phyloP scores from a whole-genome alignment of 2,797 vertebrate genomes.

The Alauda arvensis region DNA sequence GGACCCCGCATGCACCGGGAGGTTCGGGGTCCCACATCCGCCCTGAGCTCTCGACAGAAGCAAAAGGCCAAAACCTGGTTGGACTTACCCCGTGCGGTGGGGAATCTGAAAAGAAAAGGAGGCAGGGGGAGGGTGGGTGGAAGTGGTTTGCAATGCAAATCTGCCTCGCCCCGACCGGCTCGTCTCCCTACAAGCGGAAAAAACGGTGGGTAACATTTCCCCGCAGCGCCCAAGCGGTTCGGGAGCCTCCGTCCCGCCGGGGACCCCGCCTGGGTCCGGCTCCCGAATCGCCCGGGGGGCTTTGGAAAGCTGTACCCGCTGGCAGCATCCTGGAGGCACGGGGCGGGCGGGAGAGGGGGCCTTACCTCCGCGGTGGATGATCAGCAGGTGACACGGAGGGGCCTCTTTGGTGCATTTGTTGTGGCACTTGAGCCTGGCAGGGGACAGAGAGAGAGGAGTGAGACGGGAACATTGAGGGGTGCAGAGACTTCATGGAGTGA shows the following conservation, averaged over 20 bases:
- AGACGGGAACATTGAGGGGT: rapidly evolving
- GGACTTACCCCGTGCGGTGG: slow-evolving; percentile 63
- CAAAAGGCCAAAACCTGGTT: slow-evolving; percentile 51
- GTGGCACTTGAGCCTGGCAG: slow-evolving; percentile 96
- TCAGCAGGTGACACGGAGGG: slow-evolving; percentile 95
- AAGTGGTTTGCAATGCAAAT: slow-evolving; percentile 68
- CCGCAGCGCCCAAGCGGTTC: slow-evolving; percentile 23
- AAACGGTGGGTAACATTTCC: slow-evolving; percentile 54
- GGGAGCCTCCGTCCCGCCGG: slow-evolving; percentile 20
- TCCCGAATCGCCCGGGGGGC: slow-evolving; percentile 38
- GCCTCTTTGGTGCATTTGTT: slow-evolving; percentile 99
- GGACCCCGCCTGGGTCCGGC: background rate
- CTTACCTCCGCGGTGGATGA: slow-evolving; percentile 94
- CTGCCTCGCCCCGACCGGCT: slow-evolving; percentile 60
- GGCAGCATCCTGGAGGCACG: background rate
- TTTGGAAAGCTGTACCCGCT: slow-evolving; percentile 4
- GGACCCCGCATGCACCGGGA: slow-evolving; percentile 32
- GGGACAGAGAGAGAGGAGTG: background rate
- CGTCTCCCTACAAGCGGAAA: slow-evolving; percentile 67
- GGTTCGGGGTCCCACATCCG: background rate
- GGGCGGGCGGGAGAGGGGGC: background rate
- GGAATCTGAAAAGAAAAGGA: slow-evolving; percentile 69
- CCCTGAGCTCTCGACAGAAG: slow-evolving; percentile 42
- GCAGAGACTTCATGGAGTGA: rapidly evolving
- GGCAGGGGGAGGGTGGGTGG: slow-evolving; percentile 67